phyloP scores from a whole-genome alignment of 2,888 invertebrate species.

The Metallyticus violacea region DNA sequence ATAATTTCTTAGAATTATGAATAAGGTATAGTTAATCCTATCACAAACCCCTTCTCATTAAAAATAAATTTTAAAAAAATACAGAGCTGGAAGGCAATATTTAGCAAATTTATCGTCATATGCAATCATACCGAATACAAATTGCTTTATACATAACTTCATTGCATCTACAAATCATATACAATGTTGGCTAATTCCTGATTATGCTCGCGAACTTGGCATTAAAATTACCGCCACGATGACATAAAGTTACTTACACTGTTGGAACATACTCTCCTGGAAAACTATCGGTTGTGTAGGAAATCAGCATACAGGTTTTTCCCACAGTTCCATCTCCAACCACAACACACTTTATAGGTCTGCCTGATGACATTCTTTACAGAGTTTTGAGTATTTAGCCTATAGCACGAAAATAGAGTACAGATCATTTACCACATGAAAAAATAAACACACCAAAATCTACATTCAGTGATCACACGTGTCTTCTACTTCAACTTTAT shows the following conservation, averaged over 20 bases:
- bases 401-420: background rate
- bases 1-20: no score
- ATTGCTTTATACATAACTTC: no score
- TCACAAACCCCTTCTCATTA: no score
- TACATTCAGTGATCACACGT: background rate
- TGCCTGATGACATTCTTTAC: slow-evolving; percentile 19
- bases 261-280: slow-evolving; percentile 94
- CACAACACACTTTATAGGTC: slow-evolving; percentile 82
- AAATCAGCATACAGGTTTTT: slow-evolving; percentile 91
- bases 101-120: no score
- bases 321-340: slow-evolving; percentile 93
- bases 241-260: slow-evolving; percentile 65
- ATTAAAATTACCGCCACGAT: background rate
- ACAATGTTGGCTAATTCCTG: no score
- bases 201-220: slow-evolving; percentile 7
- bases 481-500: background rate
- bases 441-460: background rate
- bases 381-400: background rate
- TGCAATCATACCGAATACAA: no score
- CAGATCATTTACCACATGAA: background rate
- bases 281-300: slow-evolving; percentile 90
- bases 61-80: no score
- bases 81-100: no score
- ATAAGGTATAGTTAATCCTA: no score
- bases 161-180: no score